These are phyloP conservation scores for Drosophila rhopaloa DNA, from an alignment of 1,140 invertebrate species.

Conservation along the genomic window DNA sequence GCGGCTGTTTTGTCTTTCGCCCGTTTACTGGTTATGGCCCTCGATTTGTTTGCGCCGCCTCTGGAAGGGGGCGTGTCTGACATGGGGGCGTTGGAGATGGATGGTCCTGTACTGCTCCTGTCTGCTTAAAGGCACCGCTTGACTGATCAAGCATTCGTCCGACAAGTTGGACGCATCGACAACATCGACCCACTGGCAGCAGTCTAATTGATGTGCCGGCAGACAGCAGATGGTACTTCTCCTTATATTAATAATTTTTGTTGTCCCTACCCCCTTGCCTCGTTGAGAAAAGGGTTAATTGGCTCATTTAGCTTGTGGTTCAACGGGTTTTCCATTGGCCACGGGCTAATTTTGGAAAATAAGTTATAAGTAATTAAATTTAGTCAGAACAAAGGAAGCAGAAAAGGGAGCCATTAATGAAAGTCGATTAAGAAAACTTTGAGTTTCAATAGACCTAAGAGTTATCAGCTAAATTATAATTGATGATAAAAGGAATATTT, in stretches of 20 bases:
- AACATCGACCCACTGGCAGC: constrained; percentile 31
- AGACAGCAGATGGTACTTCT: constrained; percentile 36
- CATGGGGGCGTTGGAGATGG: background rate
- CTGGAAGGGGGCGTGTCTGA: background rate
- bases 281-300: constrained; percentile 60
- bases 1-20: constrained; percentile 62
- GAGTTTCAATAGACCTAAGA: background rate
- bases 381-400: constrained; percentile 2
- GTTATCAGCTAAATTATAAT: background rate
- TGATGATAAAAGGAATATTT: no score
- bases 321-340: constrained; percentile 51
- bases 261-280: background rate
- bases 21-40: constrained; percentile 47
- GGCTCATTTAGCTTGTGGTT: constrained; percentile 66
- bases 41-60: constrained; percentile 50
- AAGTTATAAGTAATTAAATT: constrained; percentile 41
- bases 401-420: constrained; percentile 4
- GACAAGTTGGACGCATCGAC: constrained; percentile 72
- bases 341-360: constrained; percentile 57
- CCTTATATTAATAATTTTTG: constrained; percentile 13
- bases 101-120: constrained; percentile 21
- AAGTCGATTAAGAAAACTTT: constrained; percentile 13
- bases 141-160: constrained; percentile 58
- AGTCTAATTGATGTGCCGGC: constrained; percentile 65
- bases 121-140: constrained; percentile 42